Percentiles rank a stretch among this genome's conserved stretches.
Conservation (phyloP, 2,888 invertebrate species). For the Teleogryllus oceanicus region DNA sequence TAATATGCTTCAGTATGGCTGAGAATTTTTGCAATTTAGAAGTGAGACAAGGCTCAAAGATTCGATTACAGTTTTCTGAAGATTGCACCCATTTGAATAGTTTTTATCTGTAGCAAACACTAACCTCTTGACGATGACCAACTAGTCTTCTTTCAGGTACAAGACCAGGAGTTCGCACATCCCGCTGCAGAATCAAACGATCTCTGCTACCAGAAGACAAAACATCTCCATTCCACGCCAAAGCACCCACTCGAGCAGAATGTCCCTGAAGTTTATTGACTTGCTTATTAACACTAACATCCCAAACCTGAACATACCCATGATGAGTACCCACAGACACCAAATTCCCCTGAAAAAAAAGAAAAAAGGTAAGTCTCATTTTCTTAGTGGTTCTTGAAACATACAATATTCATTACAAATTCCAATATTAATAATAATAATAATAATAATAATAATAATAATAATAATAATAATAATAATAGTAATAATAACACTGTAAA, state of each 20-base stretch:
- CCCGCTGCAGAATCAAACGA: conserved; percentile 87
- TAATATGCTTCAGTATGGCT: too few relatives aligned
- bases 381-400: neutral
- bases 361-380: neutral
- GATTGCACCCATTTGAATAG: too few relatives aligned
- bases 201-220: conserved; percentile 94
- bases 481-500: too few relatives aligned
- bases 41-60: too few relatives aligned
- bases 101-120: neutral
- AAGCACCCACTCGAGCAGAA: conserved; percentile 85
- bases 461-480: too few relatives aligned
- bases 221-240: conserved; percentile 97
- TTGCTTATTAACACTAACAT: conserved; percentile 87
- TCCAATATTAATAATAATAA: neutral
- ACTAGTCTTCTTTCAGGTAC: conserved; percentile 78
- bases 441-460: neutral
- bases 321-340: conserved; percentile 98
- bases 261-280: conserved; percentile 89
- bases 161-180: conserved; percentile 77
- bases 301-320: conserved; percentile 97
- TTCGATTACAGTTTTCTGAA: too few relatives aligned
- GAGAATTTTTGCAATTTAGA: too few relatives aligned
- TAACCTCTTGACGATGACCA: conserved; percentile 91
- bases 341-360: conserved; percentile 65
- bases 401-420: neutral